phyloP scores from a whole-genome alignment of 2,113 vertebrate genomes.

The Hipposideros armiger region DNA sequence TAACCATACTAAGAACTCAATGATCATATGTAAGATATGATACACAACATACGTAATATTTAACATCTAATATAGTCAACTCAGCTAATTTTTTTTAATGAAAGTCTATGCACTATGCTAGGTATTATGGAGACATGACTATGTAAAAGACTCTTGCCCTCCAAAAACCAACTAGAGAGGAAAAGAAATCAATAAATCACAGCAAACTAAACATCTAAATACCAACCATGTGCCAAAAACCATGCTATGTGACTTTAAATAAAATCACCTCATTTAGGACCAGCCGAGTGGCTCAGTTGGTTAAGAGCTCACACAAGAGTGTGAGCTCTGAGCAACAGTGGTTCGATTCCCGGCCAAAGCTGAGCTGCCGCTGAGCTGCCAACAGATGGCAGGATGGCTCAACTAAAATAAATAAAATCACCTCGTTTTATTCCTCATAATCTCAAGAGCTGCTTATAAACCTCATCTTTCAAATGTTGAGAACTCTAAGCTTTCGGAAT shows the following conservation, averaged over 20 bases:
- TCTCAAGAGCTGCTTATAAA: neutral
- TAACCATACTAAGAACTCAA: neutral
- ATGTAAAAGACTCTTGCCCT: neutral
- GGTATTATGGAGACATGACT: neutral
- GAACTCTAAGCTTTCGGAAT: neutral
- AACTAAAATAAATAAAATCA: neutral
- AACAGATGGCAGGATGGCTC: too few relatives aligned
- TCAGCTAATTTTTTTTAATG: neutral
- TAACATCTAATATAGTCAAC: neutral
- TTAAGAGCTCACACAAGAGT: too few relatives aligned
- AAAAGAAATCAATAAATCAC: constrained; percentile 2
- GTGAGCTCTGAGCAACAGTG: too few relatives aligned
- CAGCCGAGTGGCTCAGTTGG: too few relatives aligned
- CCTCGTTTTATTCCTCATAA: neutral
- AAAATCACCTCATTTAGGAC: constrained; percentile 9
- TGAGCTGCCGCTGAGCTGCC: too few relatives aligned
- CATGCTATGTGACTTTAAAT: neutral
- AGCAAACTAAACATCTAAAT: constrained; percentile 3
- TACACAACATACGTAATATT: neutral
- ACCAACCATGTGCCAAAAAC: neutral
- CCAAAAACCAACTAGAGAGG: neutral
- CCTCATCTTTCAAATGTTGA: neutral
- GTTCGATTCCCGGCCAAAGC: too few relatives aligned
- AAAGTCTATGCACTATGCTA: neutral
- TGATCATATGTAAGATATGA: neutral